Evolutionary conservation across 2,113 vertebrate species (phyloP), one percentile per base, ranked within the genome.

Genomic region (Hyla sarda): DNA sequence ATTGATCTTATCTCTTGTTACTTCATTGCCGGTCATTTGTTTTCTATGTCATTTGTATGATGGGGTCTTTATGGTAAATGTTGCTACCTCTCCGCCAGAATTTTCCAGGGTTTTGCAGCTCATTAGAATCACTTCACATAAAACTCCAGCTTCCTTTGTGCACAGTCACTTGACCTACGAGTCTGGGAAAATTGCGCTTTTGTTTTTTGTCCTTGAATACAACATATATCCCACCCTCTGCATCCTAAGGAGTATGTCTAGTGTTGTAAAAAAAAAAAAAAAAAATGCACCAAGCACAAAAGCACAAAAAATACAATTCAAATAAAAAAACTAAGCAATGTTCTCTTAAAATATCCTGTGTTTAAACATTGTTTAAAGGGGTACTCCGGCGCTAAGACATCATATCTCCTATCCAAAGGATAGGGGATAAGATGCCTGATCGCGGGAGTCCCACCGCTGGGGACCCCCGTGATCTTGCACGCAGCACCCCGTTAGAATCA

Each of bases 31-130:
- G 90, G 89, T 90, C 90, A 93, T 93, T 93, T 92, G 93, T 93
- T 94, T 92, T 86, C 90, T 88, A 91, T 91, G 90, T 92, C 88
- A 92, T 93, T 92, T 94, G 93, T 91, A 92, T 93, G 86, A 89
- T 85, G 80, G 86, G 91, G 82, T 92, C 91, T 94, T 93, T 91
- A 83, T 86, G 90, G 92, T 92, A 90, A 88, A 90, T 90, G 92
- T 88, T 87, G 86, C 65, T 34, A 84, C 90, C 87, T 93, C 92
- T 90, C 89, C 93, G 90, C 91, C 89, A 90, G 62, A 82, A 88
- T 91, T 90, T 90, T 83, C 92, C 88, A 56, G 9, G 89, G 58
- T 75, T 88, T 89, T 85, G 87, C 79, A 80, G 91, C 89, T 91
- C 89, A 89, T 92, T 91, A 92, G 90, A 92, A 90, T 92, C 91